These are phyloP conservation scores for Drusus annulatus DNA, from an alignment of 1,140 invertebrate genomes.

Conservation along the genomic window DNA sequence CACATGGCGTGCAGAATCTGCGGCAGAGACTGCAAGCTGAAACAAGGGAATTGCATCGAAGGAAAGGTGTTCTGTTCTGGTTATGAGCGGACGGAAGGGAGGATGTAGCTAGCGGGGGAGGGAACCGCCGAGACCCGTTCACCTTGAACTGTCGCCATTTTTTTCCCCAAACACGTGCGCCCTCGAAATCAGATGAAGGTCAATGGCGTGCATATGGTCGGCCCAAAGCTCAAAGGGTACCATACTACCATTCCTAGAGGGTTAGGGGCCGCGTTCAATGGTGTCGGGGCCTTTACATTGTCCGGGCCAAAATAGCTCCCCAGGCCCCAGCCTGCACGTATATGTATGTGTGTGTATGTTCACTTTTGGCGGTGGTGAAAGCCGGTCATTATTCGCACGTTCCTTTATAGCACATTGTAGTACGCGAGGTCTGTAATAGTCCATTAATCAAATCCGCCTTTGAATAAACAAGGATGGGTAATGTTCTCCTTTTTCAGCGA, in stretches of 20 bases:
- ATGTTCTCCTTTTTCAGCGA: conserved; percentile 9
- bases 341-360: not conserved
- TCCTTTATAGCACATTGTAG: not conserved
- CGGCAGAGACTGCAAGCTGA: conserved; percentile 11
- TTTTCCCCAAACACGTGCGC: conserved; percentile 56
- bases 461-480: conserved; percentile 20
- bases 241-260: conserved; percentile 6
- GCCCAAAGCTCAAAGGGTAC: not conserved
- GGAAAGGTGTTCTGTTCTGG: conserved; percentile 25
- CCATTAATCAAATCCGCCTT: conserved; percentile 31
- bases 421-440: conserved; percentile 1
- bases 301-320: not conserved
- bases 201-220: conserved; percentile 44
- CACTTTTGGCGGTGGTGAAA: not conserved
- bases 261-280: conserved; percentile 5
- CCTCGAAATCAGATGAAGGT: conserved; percentile 55
- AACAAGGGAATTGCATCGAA: conserved; percentile 35
- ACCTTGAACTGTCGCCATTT: conserved; percentile 58
- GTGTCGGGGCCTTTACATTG: not conserved
- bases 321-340: not conserved
- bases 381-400: conserved; percentile 16
- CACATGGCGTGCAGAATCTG: conserved; percentile 34
- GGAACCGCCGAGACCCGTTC: conserved; percentile 36
- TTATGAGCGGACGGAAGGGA: not conserved
- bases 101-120: not conserved